These are phyloP conservation scores for Heliopora coerulea DNA, from an alignment of 92 coral and sea anemone species.

Conservation along the genomic window DNA sequence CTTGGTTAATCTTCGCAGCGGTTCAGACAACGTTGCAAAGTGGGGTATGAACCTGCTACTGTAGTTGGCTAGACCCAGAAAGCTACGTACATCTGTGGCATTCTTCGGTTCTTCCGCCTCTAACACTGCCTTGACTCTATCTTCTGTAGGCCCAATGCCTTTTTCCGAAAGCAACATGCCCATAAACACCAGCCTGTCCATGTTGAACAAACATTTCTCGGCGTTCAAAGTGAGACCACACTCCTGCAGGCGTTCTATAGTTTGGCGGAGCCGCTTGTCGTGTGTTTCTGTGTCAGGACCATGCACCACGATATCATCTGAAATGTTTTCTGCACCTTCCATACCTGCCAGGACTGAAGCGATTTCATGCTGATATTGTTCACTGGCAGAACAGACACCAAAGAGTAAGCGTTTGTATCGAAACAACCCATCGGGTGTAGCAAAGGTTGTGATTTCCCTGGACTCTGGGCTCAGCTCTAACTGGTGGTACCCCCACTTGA, in stretches of 20 bases:
- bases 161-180: slow-evolving; percentile 61
- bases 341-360: slow-evolving; percentile 52
- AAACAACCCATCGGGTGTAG: slow-evolving; percentile 11
- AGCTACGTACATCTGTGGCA: slow-evolving; percentile 52
- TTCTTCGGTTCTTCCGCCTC: slow-evolving; percentile 57
- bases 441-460: slow-evolving; percentile 44
- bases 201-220: slow-evolving; percentile 54
- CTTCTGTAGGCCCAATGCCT: slow-evolving; percentile 62
- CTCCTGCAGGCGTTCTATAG: slow-evolving; percentile 43
- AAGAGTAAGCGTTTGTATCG: slow-evolving; percentile 30
- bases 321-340: slow-evolving; percentile 53
- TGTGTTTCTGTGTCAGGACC: slow-evolving; percentile 51
- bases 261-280: slow-evolving; percentile 48
- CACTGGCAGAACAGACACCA: slow-evolving; percentile 54
- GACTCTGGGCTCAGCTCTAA: slow-evolving; percentile 53
- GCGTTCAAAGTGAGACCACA: slow-evolving; percentile 57
- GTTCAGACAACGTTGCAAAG: slow-evolving; percentile 58
- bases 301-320: slow-evolving; percentile 65
- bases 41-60: slow-evolving; percentile 58
- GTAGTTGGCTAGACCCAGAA: slow-evolving; percentile 58
- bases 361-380: slow-evolving; percentile 60
- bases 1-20: slow-evolving; percentile 56
- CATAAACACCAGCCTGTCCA: slow-evolving; percentile 54
- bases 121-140: slow-evolving; percentile 55
- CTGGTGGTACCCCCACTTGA: slow-evolving; percentile 62